Evolutionary conservation across 2,888 invertebrate genomes (phyloP), one percentile per base, ranked within the genome.

Genomic region (Tipula helvola): DNA sequence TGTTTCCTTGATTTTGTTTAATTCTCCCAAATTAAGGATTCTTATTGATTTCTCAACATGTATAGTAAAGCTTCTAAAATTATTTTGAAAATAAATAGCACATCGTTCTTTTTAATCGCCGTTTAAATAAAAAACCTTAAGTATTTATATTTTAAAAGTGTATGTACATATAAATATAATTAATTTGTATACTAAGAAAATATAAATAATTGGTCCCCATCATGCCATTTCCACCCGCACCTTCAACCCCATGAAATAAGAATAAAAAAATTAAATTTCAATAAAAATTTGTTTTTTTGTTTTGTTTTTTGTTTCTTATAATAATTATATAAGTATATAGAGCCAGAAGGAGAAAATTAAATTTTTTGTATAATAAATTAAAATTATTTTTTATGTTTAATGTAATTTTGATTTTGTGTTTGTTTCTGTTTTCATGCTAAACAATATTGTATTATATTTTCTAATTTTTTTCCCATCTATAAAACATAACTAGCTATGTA

Each of bases 341-440:
- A 87, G 87, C 87, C 87, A 87, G 87, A 87, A 87, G 39, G 86
- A 87, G 87, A 86, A 87, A 86, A 86, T 52, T 87, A 71, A 44
- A 86, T 83, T 85, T 86, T 86, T 86, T 86, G 16, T 86, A 10
- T 71, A 71, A 71, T 71, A 71, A 71, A 71, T 71, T 71, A 28
- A 71, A 71, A 71, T 28, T 28, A 71, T 71, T 28, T 71, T 71
- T 71, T 71, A 71, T 71, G 18, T 71, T 71, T 71, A 71, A 71
- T 71, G 71, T 28, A 71, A 28, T 71, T 71, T 71, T 71, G 71
- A 71, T 71, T 71, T 71, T 71, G 28, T 71, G 71, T 71, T 71
- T 71, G 71, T 71, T 71, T 71, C 71, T 71, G 28, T 71, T 28
- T 71, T 71, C 28, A 71, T 28, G 71, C 71, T 71, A 71, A 28